Evolutionary conservation across 2,888 invertebrate genomes (phyloP).

Genomic region (Azorinus chamasolen): DNA sequence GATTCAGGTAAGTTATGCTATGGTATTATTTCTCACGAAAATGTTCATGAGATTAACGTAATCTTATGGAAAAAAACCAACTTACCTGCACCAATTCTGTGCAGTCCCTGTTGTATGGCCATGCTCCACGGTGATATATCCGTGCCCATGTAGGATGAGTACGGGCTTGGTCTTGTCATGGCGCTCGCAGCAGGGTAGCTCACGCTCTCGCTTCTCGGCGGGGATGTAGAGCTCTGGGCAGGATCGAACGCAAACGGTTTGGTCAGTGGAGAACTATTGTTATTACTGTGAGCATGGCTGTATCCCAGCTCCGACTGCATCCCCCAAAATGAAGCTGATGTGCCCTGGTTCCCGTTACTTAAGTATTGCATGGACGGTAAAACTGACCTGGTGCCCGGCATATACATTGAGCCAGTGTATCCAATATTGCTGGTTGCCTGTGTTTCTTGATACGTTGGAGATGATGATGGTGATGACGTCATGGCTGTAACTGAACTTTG

Average conservation of each 20-base stretch:
- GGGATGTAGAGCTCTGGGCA: conserved; percentile 48
- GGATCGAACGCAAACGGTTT: conserved; percentile 58
- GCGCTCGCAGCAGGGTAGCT: conserved; percentile 35
- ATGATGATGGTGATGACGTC: conserved; percentile 50
- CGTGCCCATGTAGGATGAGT: conserved; percentile 62
- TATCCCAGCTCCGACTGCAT: conserved; percentile 63
- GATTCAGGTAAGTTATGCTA: no score
- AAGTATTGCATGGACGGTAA: conserved; percentile 64
- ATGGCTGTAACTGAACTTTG: conserved; percentile 45
- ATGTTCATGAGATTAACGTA: no score
- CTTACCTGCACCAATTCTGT: conserved; percentile 65
- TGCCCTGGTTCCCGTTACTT: conserved; percentile 58
- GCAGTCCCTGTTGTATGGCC: conserved; percentile 65
- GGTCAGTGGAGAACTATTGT: conserved; percentile 41
- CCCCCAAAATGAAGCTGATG: conserved; percentile 61
- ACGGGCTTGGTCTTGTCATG: conserved; percentile 58
- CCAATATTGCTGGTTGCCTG: conserved; percentile 52
- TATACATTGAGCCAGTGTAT: conserved; percentile 61
- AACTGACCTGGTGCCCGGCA: conserved; percentile 61
- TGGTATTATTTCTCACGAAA: no score
- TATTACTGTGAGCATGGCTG: conserved; percentile 43
- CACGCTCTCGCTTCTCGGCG: conserved; percentile 47
- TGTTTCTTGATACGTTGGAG: conserved; percentile 53
- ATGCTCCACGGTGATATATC: conserved; percentile 66
- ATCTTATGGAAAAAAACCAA: no score